phyloP scores from a whole-genome alignment of 2,113 vertebrate genomes.

The Trichechus manatus region DNA sequence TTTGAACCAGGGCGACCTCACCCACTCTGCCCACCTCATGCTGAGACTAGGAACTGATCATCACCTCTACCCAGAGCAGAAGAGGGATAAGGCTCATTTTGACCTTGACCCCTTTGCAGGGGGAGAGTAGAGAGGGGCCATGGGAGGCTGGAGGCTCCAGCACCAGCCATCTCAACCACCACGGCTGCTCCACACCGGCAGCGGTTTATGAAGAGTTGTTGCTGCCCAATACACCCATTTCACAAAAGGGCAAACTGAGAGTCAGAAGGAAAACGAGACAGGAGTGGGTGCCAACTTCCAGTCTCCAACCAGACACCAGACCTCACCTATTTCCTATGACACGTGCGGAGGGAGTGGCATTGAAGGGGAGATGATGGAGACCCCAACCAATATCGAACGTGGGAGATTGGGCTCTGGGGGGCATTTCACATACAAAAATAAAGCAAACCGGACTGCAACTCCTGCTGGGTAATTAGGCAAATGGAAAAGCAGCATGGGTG shows the following conservation, averaged over 20 bases:
- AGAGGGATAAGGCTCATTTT: not conserved
- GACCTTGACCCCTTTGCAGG: not conserved
- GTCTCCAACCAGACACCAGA: not conserved
- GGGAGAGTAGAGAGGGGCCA: too few species aligned
- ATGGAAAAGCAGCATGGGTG: conserved; percentile 73
- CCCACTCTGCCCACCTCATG: not conserved
- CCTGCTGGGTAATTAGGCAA: conserved; percentile 75
- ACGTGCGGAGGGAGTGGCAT: not conserved
- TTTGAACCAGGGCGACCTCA: not conserved
- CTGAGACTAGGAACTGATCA: not conserved
- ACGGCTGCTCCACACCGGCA: not conserved
- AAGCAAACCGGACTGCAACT: conserved; percentile 76
- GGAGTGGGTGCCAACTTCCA: not conserved
- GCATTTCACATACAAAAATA: conserved; percentile 76
- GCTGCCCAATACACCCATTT: not conserved
- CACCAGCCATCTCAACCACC: fast-evolving
- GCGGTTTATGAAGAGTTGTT: not conserved
- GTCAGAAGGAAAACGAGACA: not conserved
- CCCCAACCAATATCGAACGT: not conserved
- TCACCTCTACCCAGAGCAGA: not conserved
- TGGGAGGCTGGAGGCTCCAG: not conserved
- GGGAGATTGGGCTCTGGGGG: not conserved
- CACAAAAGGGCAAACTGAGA: not conserved
- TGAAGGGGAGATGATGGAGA: not conserved
- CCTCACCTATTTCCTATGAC: conserved; percentile 57